A percentile compares a stretch with the other conserved stretches of the same genome.
Evolutionary conservation across 2,888 invertebrate species (phyloP).

Genomic region (Tiliacea citrago): DNA sequence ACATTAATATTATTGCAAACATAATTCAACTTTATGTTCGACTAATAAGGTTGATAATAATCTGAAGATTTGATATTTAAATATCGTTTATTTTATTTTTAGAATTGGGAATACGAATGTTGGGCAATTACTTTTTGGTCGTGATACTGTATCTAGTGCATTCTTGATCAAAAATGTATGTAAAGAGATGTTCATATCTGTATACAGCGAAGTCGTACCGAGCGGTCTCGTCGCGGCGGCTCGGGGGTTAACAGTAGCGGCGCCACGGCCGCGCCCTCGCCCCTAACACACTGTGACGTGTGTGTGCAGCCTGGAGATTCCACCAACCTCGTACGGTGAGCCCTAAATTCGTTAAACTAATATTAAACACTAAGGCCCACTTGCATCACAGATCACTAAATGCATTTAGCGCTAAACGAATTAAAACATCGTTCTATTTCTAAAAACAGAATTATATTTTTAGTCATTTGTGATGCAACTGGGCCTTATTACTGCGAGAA

Average conservation of each 20-base stretch:
- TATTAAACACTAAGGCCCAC: neutral
- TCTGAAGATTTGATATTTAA: neutral
- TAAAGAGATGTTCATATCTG: neutral
- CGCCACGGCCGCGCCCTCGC: constrained; percentile 60
- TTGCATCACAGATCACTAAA: neutral
- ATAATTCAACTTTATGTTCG: neutral
- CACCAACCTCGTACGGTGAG: constrained; percentile 93
- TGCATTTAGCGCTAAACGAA: neutral
- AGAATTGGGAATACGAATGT: neutral
- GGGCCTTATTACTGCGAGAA: neutral
- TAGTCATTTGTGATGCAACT: neutral
- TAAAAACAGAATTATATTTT: neutral
- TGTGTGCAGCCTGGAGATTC: constrained; percentile 91
- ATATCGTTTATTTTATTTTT: neutral
- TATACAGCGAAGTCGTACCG: constrained; percentile 66
- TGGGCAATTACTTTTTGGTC: neutral
- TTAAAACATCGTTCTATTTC: too few species aligned
- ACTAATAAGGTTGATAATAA: neutral
- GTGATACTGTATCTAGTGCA: neutral
- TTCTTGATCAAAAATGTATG: neutral
- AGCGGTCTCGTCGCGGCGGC: constrained; percentile 65
- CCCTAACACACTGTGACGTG: constrained; percentile 91
- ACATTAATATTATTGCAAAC: neutral
- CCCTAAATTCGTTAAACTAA: neutral
- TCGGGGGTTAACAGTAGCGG: constrained; percentile 56